Evolutionary conservation across 2,888 invertebrate species (phyloP).

Genomic region (Chrysotoxum bicinctum): DNA sequence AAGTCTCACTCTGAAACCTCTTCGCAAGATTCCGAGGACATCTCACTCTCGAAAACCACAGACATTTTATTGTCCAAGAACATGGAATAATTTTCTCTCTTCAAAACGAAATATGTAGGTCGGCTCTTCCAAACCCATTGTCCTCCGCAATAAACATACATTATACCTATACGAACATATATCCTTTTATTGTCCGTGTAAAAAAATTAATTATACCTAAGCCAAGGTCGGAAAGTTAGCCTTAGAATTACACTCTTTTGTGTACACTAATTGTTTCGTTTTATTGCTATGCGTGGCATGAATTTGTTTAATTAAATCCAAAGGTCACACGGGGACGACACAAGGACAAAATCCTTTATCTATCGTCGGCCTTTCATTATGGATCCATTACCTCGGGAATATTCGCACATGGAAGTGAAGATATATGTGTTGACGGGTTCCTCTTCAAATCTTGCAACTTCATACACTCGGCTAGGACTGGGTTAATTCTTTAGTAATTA

Average conservation of each 20-base stretch:
- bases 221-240: constrained; percentile 50
- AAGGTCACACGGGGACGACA: constrained; percentile 58
- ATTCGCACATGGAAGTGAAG: neutral
- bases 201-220: constrained; percentile 51
- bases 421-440: neutral
- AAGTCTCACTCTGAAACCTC: too few relatives aligned
- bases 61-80: neutral
- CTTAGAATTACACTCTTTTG: constrained; percentile 41
- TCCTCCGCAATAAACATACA: neutral
- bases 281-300: constrained; percentile 68
- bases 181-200: constrained; percentile 50
- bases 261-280: constrained; percentile 50
- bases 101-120: too few relatives aligned
- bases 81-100: constrained; percentile 28
- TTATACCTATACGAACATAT: neutral
- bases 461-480: constrained; percentile 29
- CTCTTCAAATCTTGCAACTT: neutral
- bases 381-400: neutral
- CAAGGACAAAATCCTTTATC: constrained; percentile 24
- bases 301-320: constrained; percentile 70
- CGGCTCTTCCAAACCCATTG: neutral
- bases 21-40: neutral
- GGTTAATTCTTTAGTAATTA: constrained; percentile 68
- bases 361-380: constrained; percentile 9
- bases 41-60: neutral